Evolutionary conservation across 2,888 invertebrate genomes (phyloP).

Genomic region (Azorinus chamasolen): DNA sequence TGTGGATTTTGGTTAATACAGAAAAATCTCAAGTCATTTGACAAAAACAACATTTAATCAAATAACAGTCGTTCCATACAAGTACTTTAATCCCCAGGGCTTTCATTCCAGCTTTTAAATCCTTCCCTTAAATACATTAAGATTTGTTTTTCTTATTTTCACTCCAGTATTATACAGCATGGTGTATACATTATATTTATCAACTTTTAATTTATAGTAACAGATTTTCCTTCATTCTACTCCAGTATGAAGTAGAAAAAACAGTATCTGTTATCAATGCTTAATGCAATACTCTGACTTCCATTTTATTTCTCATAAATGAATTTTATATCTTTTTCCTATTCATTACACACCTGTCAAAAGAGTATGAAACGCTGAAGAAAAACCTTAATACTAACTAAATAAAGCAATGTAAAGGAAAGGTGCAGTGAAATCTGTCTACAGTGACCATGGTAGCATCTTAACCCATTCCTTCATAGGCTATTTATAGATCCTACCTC

Average conservation of each 20-base stretch:
- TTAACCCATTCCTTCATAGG: too few species aligned
- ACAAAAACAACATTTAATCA: constrained; percentile 83
- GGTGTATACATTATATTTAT: too few species aligned
- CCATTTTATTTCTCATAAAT: background rate
- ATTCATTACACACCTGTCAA: constrained; percentile 20
- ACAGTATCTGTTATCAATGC: too few species aligned
- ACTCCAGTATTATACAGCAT: too few species aligned
- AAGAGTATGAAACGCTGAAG: constrained; percentile 59
- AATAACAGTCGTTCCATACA: constrained; percentile 78
- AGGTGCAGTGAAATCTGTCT: too few species aligned
- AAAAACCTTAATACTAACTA: constrained; percentile 50
- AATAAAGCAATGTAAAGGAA: constrained; percentile 58
- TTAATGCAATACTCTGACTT: background rate
- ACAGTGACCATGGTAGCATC: too few species aligned
- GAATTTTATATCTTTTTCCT: constrained; percentile 9
- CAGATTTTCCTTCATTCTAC: too few species aligned
- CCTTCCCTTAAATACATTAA: constrained; percentile 1
- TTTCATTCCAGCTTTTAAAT: constrained; percentile 25
- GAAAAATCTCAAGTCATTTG: constrained; percentile 22
- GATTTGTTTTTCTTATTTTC: background rate
- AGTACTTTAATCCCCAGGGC: constrained; percentile 60
- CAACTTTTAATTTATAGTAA: too few species aligned
- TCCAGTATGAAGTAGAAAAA: too few species aligned
- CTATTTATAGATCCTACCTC: too few species aligned
- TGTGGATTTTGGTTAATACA: too few species aligned